phyloP scores from a whole-genome alignment of 2,888 invertebrate genomes.

The Pseudococcus viburni region DNA sequence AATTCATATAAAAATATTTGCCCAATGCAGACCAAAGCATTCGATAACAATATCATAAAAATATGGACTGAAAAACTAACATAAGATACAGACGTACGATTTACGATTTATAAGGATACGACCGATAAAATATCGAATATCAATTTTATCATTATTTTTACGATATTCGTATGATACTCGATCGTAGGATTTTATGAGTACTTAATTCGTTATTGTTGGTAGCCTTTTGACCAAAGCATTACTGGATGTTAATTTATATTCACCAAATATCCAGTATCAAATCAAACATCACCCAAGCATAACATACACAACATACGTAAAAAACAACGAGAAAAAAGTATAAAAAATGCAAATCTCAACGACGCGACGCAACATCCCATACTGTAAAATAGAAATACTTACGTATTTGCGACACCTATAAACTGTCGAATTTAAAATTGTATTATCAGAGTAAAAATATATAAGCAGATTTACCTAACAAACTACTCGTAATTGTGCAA shows the following conservation, averaged over 20 bases:
- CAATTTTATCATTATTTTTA: constrained; percentile 52
- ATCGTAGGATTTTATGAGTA: constrained; percentile 1
- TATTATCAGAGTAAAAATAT: no score
- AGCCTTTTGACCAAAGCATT: background rate
- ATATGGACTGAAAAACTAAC: constrained; percentile 1
- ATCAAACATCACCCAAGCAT: background rate
- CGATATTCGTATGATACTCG: background rate
- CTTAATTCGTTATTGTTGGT: constrained; percentile 1
- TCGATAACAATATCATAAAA: background rate
- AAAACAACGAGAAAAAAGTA: no score
- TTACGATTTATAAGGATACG: background rate
- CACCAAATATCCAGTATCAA: background rate
- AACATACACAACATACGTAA: background rate
- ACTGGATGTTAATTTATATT: constrained; percentile 11
- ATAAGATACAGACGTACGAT: background rate
- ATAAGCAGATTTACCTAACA: no score
- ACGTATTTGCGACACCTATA: no score
- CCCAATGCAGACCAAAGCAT: background rate
- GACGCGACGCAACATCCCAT: no score
- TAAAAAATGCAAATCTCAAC: no score
- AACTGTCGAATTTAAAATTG: no score
- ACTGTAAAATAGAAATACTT: no score
- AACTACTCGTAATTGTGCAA: no score
- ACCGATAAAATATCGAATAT: constrained; percentile 32
- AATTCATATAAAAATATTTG: constrained; percentile 17